These are phyloP conservation scores for Drosophila tanythrix DNA, from an alignment of 2,888 invertebrate species.

Conservation along the genomic window DNA sequence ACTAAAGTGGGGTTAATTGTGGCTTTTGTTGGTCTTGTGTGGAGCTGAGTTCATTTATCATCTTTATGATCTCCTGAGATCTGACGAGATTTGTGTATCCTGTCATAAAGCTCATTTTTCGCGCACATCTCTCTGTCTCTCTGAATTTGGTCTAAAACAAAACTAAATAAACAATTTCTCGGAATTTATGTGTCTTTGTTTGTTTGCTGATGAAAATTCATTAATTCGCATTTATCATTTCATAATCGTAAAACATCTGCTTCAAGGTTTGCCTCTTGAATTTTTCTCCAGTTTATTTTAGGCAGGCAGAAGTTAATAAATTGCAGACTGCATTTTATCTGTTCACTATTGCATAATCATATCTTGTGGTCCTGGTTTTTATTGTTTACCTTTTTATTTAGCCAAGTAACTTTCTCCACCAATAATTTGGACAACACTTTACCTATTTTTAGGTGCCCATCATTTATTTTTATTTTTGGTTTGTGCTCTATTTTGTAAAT, in stretches of 20 bases:
- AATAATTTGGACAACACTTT: neutral
- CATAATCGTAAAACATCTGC: constrained; percentile 33
- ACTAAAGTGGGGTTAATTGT: constrained; percentile 44
- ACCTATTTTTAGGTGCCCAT: neutral
- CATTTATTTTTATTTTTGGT: neutral
- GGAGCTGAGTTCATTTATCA: constrained; percentile 42
- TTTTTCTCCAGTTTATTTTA: constrained; percentile 7
- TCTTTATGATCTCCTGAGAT: constrained; percentile 59
- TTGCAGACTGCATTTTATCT: constrained; percentile 21
- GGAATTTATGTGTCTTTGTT: constrained; percentile 67
- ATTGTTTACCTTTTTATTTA: neutral
- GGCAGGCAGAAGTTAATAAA: constrained; percentile 8
- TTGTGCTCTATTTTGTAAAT: neutral
- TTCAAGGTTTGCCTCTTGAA: constrained; percentile 19
- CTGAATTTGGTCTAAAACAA: constrained; percentile 40
- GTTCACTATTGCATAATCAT: neutral
- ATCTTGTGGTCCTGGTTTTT: neutral
- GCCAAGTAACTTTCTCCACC: neutral
- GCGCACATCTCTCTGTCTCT: constrained; percentile 23
- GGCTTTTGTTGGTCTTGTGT: constrained; percentile 54
- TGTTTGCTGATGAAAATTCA: constrained; percentile 52
- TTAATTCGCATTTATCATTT: constrained; percentile 54
- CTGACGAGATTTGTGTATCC: constrained; percentile 73
- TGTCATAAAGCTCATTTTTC: constrained; percentile 64
- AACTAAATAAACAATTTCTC: constrained; percentile 57